These are phyloP conservation scores for Tragelaphus strepsiceros DNA, from an alignment of 2,113 vertebrate species.

Conservation along the genomic window DNA sequence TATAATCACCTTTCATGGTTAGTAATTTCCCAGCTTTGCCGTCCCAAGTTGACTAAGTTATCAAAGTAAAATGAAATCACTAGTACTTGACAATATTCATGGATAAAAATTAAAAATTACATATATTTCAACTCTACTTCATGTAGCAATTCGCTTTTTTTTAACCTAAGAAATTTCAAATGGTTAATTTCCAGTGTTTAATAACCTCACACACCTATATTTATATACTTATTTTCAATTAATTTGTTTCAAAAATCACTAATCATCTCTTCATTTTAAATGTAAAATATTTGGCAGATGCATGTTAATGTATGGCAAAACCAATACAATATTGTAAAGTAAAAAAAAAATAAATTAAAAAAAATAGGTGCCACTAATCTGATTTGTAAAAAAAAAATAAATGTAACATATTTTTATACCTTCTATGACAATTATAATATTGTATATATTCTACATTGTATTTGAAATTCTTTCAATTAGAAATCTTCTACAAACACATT, in stretches of 20 bases:
- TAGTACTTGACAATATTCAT: not conserved
- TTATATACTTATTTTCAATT: not conserved
- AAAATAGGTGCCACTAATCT: too few species aligned
- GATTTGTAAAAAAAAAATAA: too few species aligned
- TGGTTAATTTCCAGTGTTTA: not conserved
- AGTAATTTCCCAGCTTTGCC: not conserved
- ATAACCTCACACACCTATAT: not conserved
- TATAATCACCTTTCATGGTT: not conserved
- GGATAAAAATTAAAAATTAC: not conserved
- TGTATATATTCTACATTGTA: not conserved
- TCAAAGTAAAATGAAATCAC: not conserved
- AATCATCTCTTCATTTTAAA: not conserved
- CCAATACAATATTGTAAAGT: too few species aligned
- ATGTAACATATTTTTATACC: not conserved
- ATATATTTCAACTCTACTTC: not conserved
- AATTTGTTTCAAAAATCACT: not conserved
- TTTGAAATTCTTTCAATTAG: slow-evolving; percentile 29
- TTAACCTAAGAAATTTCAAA: not conserved
- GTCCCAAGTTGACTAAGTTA: not conserved
- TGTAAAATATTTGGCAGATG: too few species aligned
- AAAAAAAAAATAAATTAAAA: too few species aligned
- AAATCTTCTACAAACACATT: slow-evolving; percentile 30
- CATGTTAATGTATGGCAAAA: too few species aligned
- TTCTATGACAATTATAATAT: not conserved
- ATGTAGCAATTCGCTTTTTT: not conserved